These are phyloP conservation scores for Agriopis marginaria DNA, from an alignment of 2,888 invertebrate species.

Conservation along the genomic window DNA sequence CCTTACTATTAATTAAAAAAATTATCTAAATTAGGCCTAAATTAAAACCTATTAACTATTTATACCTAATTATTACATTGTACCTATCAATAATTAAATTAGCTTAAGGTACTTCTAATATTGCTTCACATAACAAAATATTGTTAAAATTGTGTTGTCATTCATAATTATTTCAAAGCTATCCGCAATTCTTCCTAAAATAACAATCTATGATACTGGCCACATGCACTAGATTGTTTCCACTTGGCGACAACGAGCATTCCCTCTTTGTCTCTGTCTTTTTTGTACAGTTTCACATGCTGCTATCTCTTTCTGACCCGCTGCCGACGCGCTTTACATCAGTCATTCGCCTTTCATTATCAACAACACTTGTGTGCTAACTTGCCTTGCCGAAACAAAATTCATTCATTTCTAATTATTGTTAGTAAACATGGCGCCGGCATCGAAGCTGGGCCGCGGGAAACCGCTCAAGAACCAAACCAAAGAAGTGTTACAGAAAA, in stretches of 20 bases:
- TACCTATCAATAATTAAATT: too few species aligned
- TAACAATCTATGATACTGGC: constrained; percentile 33
- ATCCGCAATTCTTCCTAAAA: constrained; percentile 39
- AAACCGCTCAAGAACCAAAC: constrained; percentile 56
- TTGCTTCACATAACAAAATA: background rate
- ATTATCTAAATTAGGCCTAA: too few species aligned
- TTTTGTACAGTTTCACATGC: constrained; percentile 19
- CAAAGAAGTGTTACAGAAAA: constrained; percentile 54
- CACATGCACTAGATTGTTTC: constrained; percentile 37
- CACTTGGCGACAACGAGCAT: constrained; percentile 26
- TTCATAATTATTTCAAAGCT: constrained; percentile 5
- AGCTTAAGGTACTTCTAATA: background rate
- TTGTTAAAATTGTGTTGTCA: constrained; percentile 7
- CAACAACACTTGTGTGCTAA: constrained; percentile 55
- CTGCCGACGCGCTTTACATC: constrained; percentile 44
- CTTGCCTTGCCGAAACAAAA: constrained; percentile 42
- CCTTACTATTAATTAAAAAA: too few species aligned
- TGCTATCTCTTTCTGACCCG: constrained; percentile 38
- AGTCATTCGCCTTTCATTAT: constrained; percentile 57
- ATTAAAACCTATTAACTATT: too few species aligned
- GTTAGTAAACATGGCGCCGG: constrained; percentile 53
- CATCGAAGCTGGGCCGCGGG: constrained; percentile 53
- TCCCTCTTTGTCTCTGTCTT: constrained; percentile 40
- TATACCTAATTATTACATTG: too few species aligned
- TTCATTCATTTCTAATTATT: constrained; percentile 41